phyloP scores from a whole-genome alignment of 2,888 invertebrate species.

The Aplocera efformata region DNA sequence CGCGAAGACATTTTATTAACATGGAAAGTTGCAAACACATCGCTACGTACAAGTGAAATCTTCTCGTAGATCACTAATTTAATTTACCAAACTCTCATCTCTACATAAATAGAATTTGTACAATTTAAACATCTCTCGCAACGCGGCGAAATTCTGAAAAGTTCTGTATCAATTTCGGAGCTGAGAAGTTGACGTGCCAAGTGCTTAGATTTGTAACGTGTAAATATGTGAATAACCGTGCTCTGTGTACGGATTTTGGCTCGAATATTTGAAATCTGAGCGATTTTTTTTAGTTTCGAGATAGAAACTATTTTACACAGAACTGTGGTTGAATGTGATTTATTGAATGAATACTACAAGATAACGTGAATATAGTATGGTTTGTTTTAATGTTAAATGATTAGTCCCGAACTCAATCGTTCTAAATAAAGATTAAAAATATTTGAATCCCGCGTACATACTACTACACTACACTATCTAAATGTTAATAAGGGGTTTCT shows the following conservation, averaged over 20 bases:
- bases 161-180: constrained; percentile 13
- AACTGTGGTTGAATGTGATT: no score
- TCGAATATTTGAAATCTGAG: constrained; percentile 11
- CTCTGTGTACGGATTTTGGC: constrained; percentile 9
- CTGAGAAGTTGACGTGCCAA: constrained; percentile 13
- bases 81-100: constrained; percentile 47
- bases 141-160: constrained; percentile 13
- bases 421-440: no score
- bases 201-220: constrained; percentile 10
- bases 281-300: constrained; percentile 2
- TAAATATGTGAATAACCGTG: constrained; percentile 8
- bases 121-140: constrained; percentile 33
- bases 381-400: no score
- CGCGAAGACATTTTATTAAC: constrained; percentile 12
- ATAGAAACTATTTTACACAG: no score
- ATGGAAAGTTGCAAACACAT: constrained; percentile 22
- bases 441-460: no score
- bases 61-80: constrained; percentile 44
- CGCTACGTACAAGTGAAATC: constrained; percentile 26
- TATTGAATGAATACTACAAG: no score
- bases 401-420: no score
- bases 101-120: constrained; percentile 40
- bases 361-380: no score
- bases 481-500: no score
- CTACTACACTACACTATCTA: no score